These are phyloP conservation scores for Marcusenius ussheri DNA, from an alignment of 2,113 vertebrate species.

Conservation along the genomic window DNA sequence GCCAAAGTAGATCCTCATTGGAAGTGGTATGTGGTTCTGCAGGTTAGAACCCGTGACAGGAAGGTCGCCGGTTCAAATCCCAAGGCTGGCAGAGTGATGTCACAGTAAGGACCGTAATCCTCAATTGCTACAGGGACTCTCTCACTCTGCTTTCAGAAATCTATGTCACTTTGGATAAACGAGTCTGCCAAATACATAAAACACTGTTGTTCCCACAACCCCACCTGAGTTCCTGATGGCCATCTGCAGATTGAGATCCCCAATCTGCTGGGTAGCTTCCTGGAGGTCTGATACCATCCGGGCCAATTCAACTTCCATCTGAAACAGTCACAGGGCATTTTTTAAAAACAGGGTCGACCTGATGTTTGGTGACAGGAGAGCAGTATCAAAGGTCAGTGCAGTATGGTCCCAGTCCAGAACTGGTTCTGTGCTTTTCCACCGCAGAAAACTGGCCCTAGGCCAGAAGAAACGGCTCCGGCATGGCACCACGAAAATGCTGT, in stretches of 20 bases:
- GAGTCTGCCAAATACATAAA: neutral
- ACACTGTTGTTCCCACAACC: neutral
- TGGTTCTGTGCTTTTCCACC: neutral
- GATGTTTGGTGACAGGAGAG: neutral
- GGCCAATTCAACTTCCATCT: conserved; percentile 52
- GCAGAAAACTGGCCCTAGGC: neutral
- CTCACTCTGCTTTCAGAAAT: neutral
- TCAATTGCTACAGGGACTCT: neutral
- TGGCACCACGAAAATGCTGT: neutral
- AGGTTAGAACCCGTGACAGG: neutral
- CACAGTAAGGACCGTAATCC: neutral
- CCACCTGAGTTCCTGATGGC: conserved; percentile 62
- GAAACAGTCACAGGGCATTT: neutral
- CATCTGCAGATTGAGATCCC: conserved; percentile 55
- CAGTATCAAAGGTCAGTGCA: neutral
- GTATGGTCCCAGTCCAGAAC: neutral
- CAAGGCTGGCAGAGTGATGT: neutral
- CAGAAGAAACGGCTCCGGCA: neutral
- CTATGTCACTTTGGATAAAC: neutral
- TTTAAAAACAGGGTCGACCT: neutral
- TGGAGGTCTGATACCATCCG: conserved; percentile 39
- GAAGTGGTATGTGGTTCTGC: neutral
- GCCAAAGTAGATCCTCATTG: neutral
- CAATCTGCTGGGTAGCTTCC: conserved; percentile 48
- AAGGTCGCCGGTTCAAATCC: neutral